Percentiles rank a stretch among this genome's conserved stretches.
phyloP scores from a whole-genome alignment of 2,797 vertebrate species.

The Notamacropus eugenii region DNA sequence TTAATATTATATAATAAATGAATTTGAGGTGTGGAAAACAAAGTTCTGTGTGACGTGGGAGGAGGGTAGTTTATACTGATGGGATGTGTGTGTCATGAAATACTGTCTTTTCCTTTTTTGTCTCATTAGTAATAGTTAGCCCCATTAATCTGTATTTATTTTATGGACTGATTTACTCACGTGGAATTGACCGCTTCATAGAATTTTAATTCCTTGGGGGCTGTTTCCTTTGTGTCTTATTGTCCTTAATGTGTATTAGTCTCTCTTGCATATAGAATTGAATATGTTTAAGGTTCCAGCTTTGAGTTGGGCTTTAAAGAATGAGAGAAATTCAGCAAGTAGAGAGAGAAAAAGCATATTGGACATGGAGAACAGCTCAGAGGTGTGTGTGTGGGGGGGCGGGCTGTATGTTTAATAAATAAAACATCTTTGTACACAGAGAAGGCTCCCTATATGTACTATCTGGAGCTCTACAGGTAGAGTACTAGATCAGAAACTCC shows the following conservation, averaged over 20 bases:
- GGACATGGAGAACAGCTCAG: neutral
- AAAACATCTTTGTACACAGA: neutral
- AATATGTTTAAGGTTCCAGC: neutral
- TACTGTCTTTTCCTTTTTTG: neutral
- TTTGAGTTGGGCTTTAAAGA: neutral
- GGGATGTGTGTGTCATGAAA: neutral
- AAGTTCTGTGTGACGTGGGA: neutral
- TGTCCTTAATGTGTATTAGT: neutral
- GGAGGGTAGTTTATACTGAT: neutral
- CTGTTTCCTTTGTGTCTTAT: neutral
- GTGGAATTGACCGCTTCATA: neutral
- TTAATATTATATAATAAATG: neutral
- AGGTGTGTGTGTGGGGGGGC: neutral
- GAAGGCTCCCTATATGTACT: neutral
- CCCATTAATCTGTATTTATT: neutral
- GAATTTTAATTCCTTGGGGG: neutral
- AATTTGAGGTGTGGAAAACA: neutral
- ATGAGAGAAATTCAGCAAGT: neutral
- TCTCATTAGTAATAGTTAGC: neutral
- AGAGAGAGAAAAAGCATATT: neutral
- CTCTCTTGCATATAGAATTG: neutral
- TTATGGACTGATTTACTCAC: neutral
- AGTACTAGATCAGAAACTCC: neutral
- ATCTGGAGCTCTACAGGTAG: neutral
- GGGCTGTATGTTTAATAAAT: neutral